A percentile compares a stretch with the other conserved stretches of the same genome.
These are phyloP conservation scores for Forficula auricularia DNA, from an alignment of 1,140 invertebrate genomes.

Conservation along the genomic window DNA sequence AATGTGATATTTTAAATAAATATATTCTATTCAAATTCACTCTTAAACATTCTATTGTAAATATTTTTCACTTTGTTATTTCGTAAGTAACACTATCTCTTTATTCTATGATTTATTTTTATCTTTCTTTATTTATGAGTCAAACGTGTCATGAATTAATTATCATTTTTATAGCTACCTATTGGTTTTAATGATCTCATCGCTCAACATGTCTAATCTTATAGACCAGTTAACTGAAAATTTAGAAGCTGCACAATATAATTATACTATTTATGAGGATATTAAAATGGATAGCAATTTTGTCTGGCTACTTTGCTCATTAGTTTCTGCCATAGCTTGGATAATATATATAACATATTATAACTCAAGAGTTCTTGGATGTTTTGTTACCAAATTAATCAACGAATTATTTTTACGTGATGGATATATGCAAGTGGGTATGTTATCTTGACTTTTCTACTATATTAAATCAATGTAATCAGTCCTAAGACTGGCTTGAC, in stretches of 20 bases:
- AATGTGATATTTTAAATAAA: too few species aligned
- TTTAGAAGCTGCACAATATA: slow-evolving; percentile 8
- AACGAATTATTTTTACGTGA: slow-evolving; percentile 73
- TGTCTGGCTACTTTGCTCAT: slow-evolving; percentile 58
- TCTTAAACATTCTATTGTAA: too few species aligned
- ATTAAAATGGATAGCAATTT: slow-evolving; percentile 70
- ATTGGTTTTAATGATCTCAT: too few species aligned
- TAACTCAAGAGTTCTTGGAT: slow-evolving; percentile 79
- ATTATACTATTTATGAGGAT: slow-evolving; percentile 28
- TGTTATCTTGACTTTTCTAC: slow-evolving; percentile 24
- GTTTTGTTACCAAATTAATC: slow-evolving; percentile 71
- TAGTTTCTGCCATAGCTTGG: slow-evolving; percentile 68
- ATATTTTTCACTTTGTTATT: too few species aligned
- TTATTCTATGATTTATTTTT: too few species aligned
- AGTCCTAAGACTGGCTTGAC: too few species aligned
- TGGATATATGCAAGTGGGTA: slow-evolving; percentile 82
- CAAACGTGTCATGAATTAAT: too few species aligned
- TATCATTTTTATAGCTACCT: too few species aligned
- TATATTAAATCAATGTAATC: slow-evolving; percentile 10
- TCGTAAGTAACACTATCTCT: too few species aligned
- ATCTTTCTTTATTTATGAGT: too few species aligned
- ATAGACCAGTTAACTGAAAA: neutral
- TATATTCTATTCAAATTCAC: too few species aligned
- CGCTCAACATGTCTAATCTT: too few species aligned
- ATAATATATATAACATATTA: slow-evolving; percentile 89